Conservation (phyloP, 2,888 invertebrate species). For the Phyto melanocephala region DNA sequence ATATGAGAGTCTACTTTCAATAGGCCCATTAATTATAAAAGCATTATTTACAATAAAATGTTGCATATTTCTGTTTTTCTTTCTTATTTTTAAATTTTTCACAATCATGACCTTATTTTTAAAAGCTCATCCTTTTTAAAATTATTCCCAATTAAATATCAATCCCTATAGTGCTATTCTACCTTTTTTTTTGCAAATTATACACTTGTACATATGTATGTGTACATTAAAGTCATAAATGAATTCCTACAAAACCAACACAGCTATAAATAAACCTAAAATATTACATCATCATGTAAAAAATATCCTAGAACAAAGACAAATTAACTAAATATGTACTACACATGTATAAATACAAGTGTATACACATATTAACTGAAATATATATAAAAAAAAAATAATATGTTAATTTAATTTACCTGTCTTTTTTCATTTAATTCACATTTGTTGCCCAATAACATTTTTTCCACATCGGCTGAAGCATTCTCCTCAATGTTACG, state of each 20-base stretch:
- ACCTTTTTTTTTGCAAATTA: neutral
- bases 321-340: neutral
- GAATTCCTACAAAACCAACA: neutral
- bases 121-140: conserved; percentile 34
- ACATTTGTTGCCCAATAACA: conserved; percentile 99
- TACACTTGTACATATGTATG: too few relatives aligned
- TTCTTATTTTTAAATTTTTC: too few relatives aligned
- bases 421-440: conserved; percentile 97
- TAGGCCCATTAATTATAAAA: too few relatives aligned
- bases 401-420: conserved; percentile 79
- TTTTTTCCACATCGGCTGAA: conserved; percentile 98
- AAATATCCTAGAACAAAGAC: neutral
- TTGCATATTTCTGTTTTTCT: too few relatives aligned
- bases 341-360: too few relatives aligned
- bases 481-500: conserved; percentile 99
- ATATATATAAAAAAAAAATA: too few relatives aligned
- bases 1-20: too few relatives aligned
- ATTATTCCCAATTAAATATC: conserved; percentile 15
- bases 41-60: too few relatives aligned
- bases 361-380: too few relatives aligned
- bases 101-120: too few relatives aligned
- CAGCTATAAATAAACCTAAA: neutral
- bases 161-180: neutral
- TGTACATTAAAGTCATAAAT: too few relatives aligned
- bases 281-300: conserved; percentile 48